Evolutionary conservation across 2,888 invertebrate species (phyloP), one percentile per base, ranked within the genome.

Genomic region (Pimpla rufipes): DNA sequence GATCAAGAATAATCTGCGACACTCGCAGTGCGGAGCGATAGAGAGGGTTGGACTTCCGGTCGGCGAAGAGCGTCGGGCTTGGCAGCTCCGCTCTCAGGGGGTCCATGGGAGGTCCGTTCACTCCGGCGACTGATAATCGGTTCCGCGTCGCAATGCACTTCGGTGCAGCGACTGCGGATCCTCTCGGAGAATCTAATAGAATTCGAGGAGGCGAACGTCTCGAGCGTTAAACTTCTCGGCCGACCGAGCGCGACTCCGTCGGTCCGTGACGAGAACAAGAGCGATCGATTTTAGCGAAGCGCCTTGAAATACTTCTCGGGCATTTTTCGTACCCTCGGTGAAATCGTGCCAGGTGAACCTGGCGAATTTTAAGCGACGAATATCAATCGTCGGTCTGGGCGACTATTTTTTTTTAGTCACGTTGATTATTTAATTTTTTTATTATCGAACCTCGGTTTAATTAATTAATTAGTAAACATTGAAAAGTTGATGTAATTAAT

Each of bases 141-240:
- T 79, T 79, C 59, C 76, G 64, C 80, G 78, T 81, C 80, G 68
- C 68, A 47, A 47, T 66, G 80, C 80, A 74, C 68, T 78, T 59
- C 74, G 57, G 62, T 70, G 70, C 40, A 74, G 64, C 55, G 40
- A 64, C 21, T 73, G 67, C 40, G 13, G 40, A 66, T 73, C 62
- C 74, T 74, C 57, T 74, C 57, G 77, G 62, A 70, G 68, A 70
- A 70, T 78, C 83, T 74, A 77, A 84, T 78, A 84, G 76, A 73
- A 75, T 78, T 84, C 70, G 67, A 80, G 74, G 66, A 52, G 42
- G 52, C 68, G 77, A 81, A 84, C 80, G 80, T 77, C 70, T 78
- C 78, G 83, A 78, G 80, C 83, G 80, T 84, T 81, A 84, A 84
- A 84, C 80, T 84, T 81, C 68, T 70, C 80, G 77, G 77, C 21